Base-by-base conservation (phyloP, 2,888 invertebrate genomes). In the Falcaria lacertinaria region DNA sequence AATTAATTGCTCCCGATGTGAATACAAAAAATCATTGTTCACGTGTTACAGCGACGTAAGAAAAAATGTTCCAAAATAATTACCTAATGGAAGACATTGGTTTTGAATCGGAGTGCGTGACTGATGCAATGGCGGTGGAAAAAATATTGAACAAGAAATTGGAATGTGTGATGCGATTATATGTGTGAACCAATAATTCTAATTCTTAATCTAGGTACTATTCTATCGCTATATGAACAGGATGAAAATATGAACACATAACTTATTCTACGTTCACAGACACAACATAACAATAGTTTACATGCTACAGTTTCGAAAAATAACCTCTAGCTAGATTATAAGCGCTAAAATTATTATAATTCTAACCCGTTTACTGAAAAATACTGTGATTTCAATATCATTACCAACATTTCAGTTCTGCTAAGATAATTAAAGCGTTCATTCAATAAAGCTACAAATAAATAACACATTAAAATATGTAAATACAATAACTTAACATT, bases 401-500 rank as follows among this genome's bases (percentile, higher is more conserved):
- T 56, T 51, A 57, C 73, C 65, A 79, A 74, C 74, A 57, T 68
- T 71, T 71, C 65, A 69, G 67, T 70, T 62, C 55, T 71, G 66
- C 66, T 78, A 74, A 47, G 54, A 70, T 74, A 78, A 62, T 84
- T 80, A 80, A 86, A 87, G 86, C 86, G 70, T 75, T 66, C 86
- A 70, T 75, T 66, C 67, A 64, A 79, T 87, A 84, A 85, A 87
- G 87, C 89, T 88, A 89, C 76, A 84, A 88, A 88, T 89, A 87
- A 89, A 89, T 88, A 89, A 89, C 89, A 81, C 77, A 74, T 85
- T 89, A 89, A 85, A 87, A 88, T 89, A 88, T 89, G 80, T 75
- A 79, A 81, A 83, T 86, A 87, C 82, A 83, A 87, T 84, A 89
- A 89, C 87, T 85, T 88, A 89, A 89, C 89, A 74, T 85, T 74